Percentiles rank a stretch among this genome's conserved stretches.
Conservation (phyloP, 2,797 vertebrate species). For the Poeciliopsis gracilis region DNA sequence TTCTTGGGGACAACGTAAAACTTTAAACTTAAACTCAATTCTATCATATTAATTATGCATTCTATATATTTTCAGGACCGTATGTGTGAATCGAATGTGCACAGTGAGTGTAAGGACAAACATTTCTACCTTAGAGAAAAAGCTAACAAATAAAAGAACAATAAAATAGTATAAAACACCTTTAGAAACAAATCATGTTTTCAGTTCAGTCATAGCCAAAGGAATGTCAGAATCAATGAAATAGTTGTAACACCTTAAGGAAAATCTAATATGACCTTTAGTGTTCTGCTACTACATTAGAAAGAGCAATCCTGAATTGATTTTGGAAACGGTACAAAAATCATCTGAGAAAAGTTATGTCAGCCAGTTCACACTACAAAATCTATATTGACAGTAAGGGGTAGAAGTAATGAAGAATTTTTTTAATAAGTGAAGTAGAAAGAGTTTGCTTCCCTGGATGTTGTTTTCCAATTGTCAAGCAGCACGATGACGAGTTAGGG, state of each 20-base stretch:
- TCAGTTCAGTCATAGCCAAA: not conserved
- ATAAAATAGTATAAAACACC: not conserved
- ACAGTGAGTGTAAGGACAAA: not conserved
- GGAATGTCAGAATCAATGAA: conserved; percentile 1
- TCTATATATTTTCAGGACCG: not conserved
- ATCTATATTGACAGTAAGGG: not conserved
- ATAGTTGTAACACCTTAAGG: not conserved
- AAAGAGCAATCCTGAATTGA: not conserved
- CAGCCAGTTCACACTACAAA: not conserved
- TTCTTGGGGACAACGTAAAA: not conserved
- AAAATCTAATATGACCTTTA: not conserved
- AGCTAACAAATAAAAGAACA: not conserved
- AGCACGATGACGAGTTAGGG: not conserved
- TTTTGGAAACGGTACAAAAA: not conserved
- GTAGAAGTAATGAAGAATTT: not conserved
- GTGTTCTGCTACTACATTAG: not conserved
- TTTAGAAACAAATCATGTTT: conserved; percentile 1
- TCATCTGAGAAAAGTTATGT: not conserved
- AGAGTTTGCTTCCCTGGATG: not conserved
- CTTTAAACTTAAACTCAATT: not conserved
- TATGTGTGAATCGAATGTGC: not conserved
- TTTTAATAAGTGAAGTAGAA: not conserved
- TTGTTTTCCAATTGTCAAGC: not conserved
- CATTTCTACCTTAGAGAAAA: not conserved
- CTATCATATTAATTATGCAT: not conserved